phyloP scores from a whole-genome alignment of 23 tunicate genomes.

The Ciona savignyi region DNA sequence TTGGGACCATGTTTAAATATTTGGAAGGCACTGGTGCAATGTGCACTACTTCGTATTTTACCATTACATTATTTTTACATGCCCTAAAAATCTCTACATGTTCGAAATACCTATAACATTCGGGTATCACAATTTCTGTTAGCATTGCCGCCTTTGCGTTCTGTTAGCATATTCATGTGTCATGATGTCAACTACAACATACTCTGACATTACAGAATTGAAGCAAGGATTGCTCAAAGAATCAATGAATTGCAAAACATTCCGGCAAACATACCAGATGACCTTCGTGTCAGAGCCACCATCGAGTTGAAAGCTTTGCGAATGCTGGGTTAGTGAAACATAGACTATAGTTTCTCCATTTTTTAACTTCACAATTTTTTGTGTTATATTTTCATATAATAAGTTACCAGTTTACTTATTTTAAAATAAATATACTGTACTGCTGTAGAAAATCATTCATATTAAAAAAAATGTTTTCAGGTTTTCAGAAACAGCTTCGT shows the following conservation, averaged over 20 bases:
- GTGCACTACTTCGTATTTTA: too few relatives aligned
- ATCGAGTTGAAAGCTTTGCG: conserved; percentile 90
- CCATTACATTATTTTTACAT: not conserved
- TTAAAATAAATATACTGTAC: too few relatives aligned
- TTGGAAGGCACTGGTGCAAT: too few relatives aligned
- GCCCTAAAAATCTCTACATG: not conserved
- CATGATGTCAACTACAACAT: not conserved
- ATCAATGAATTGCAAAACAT: conserved; percentile 71
- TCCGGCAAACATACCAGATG: conserved; percentile 74
- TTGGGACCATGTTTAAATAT: too few relatives aligned
- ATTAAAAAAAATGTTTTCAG: too few relatives aligned
- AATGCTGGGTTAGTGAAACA: conserved; percentile 46
- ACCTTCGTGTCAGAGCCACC: conserved; percentile 70
- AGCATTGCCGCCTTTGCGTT: not conserved
- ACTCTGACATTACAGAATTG: conserved; percentile 54
- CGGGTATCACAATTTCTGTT: not conserved
- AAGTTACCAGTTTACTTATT: too few relatives aligned
- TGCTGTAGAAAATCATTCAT: too few relatives aligned
- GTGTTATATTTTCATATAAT: not conserved
- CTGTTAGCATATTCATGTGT: too few relatives aligned
- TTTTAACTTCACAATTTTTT: not conserved
- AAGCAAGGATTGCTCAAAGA: conserved; percentile 84
- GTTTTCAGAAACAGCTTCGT: conserved; percentile 95
- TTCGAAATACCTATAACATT: not conserved
- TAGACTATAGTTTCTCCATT: not conserved